These are phyloP conservation scores for Drosophila equinoxialis DNA, from an alignment of 1,140 invertebrate genomes.

Conservation along the genomic window DNA sequence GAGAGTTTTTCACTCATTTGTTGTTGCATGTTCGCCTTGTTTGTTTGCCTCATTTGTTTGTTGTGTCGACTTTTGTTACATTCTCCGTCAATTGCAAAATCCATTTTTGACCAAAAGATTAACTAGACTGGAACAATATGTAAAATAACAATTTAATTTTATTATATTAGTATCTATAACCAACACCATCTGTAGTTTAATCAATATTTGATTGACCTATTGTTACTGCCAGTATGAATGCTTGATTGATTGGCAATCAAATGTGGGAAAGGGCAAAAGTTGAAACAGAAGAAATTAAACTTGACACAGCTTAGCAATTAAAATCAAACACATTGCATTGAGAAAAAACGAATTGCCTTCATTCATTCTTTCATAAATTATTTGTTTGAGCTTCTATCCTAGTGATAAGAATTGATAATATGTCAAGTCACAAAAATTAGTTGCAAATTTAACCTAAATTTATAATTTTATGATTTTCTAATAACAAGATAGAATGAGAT, in stretches of 20 bases:
- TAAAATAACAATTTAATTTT: background rate
- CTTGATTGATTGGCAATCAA: slow-evolving; percentile 33
- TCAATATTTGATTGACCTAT: slow-evolving; percentile 52
- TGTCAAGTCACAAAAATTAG: too few relatives aligned
- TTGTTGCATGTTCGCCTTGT: slow-evolving; percentile 29
- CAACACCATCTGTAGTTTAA: slow-evolving; percentile 10
- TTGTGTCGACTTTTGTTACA: slow-evolving; percentile 55
- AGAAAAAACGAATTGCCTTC: too few relatives aligned
- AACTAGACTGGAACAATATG: slow-evolving; percentile 35
- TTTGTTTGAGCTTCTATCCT: too few relatives aligned
- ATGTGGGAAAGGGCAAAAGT: background rate
- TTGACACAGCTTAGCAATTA: too few relatives aligned
- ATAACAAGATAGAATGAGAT: too few relatives aligned
- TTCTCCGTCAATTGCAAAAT: slow-evolving; percentile 40
- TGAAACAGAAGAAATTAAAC: too few relatives aligned
- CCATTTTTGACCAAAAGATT: slow-evolving; percentile 13
- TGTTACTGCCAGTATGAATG: slow-evolving; percentile 37
- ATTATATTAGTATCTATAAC: background rate
- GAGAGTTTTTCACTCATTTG: slow-evolving; percentile 12
- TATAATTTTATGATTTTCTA: too few relatives aligned
- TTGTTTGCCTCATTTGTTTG: slow-evolving; percentile 19
- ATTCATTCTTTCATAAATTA: too few relatives aligned
- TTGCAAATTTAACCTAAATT: too few relatives aligned
- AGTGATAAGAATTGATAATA: too few relatives aligned
- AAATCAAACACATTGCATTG: too few relatives aligned